Evolutionary conservation across 2,888 invertebrate species (phyloP).

Genomic region (Drosophila macrospina): DNA sequence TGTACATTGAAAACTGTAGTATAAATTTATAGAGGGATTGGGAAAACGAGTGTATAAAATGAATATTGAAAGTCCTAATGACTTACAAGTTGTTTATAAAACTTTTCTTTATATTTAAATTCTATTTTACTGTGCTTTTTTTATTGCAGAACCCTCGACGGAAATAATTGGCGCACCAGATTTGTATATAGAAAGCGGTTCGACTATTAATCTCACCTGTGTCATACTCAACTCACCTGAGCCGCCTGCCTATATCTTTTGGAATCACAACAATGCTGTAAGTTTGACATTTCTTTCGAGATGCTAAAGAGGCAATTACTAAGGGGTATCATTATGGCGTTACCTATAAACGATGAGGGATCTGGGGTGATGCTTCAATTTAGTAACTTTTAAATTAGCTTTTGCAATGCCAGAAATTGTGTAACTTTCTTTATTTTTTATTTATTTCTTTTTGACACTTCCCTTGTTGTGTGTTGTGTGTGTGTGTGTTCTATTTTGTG

Average conservation of each 20-base stretch:
- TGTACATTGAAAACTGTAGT: constrained; percentile 20
- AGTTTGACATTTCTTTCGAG: constrained; percentile 84
- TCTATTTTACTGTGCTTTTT: constrained; percentile 2
- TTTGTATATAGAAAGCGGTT: constrained; percentile 96
- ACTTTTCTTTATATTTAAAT: neutral
- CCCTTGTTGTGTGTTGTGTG: constrained; percentile 25
- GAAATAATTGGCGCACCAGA: constrained; percentile 97
- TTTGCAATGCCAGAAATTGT: constrained; percentile 54
- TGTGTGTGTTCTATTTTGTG: constrained; percentile 47
- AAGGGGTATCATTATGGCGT: constrained; percentile 65
- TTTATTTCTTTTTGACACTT: constrained; percentile 5
- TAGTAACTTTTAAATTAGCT: constrained; percentile 80
- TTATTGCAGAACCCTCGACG: constrained; percentile 94
- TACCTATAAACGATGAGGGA: constrained; percentile 50
- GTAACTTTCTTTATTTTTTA: constrained; percentile 13
- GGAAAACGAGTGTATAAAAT: constrained; percentile 15
- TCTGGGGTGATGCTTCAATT: constrained; percentile 56
- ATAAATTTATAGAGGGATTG: constrained; percentile 19
- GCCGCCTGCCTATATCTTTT: constrained; percentile 96
- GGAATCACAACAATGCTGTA: constrained; percentile 97
- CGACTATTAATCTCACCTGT: constrained; percentile 97
- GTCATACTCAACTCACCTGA: constrained; percentile 96
- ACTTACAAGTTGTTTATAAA: constrained; percentile 9
- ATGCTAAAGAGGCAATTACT: constrained; percentile 66
- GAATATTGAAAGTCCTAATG: constrained; percentile 5